phyloP scores from a whole-genome alignment of 2,888 invertebrate genomes.

The Philereme vetulata region DNA sequence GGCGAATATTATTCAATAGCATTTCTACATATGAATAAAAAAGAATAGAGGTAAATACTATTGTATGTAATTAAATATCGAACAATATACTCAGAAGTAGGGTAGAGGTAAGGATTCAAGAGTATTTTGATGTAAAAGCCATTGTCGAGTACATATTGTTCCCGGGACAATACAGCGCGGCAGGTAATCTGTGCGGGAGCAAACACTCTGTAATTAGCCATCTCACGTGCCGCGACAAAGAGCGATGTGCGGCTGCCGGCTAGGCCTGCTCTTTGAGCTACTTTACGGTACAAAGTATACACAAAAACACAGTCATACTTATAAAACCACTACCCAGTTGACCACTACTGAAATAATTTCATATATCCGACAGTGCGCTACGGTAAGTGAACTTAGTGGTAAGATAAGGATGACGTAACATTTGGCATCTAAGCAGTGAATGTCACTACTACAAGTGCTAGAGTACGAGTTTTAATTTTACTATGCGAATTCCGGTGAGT shows the following conservation, averaged over 20 bases:
- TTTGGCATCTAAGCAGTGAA: too few species aligned
- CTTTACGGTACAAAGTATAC: conserved; percentile 10
- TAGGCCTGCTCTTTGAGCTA: conserved; percentile 47
- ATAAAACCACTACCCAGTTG: too few species aligned
- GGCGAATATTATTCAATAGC: conserved; percentile 24
- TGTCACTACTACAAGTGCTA: not conserved
- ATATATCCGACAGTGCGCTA: too few species aligned
- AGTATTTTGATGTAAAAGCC: conserved; percentile 26
- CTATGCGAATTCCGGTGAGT: conserved; percentile 40
- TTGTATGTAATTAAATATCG: conserved; percentile 16
- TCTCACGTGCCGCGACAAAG: conserved; percentile 55
- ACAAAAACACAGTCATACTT: not conserved
- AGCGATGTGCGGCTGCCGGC: conserved; percentile 34
- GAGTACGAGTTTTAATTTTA: conserved; percentile 6
- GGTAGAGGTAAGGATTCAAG: conserved; percentile 17
- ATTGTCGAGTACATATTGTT: conserved; percentile 42
- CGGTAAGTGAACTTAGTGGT: too few species aligned
- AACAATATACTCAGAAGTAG: conserved; percentile 14
- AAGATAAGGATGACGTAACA: too few species aligned
- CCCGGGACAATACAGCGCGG: conserved; percentile 44
- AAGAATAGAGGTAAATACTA: conserved; percentile 18
- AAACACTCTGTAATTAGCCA: conserved; percentile 64
- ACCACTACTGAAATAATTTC: too few species aligned
- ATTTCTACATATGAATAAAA: conserved; percentile 18
- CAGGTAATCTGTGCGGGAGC: conserved; percentile 54